Conservation (phyloP, 2,797 vertebrate species). For the Vipera latastei region DNA sequence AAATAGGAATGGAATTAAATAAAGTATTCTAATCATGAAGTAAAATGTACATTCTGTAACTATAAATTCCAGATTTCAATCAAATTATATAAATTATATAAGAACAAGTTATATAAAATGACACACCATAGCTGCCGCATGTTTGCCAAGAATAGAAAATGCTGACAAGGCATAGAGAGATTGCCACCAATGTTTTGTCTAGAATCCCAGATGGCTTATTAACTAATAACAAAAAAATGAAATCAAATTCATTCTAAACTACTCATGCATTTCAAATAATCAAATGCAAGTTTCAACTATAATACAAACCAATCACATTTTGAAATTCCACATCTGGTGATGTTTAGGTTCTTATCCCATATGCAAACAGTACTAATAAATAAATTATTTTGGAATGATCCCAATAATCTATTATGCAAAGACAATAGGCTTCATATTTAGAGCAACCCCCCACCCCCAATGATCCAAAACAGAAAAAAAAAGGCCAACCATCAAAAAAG, state of each 20-base stretch:
- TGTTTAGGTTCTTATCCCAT: slow-evolving; percentile 32
- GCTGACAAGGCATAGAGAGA: not conserved
- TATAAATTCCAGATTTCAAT: slow-evolving; percentile 4
- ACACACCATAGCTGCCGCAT: not conserved
- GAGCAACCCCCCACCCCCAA: not conserved
- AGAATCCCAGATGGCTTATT: slow-evolving; percentile 29
- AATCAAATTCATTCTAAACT: slow-evolving; percentile 37
- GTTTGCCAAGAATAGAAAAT: not conserved
- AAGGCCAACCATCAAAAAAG: not conserved
- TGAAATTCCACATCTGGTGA: slow-evolving; percentile 27
- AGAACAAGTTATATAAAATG: not conserved
- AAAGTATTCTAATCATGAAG: not conserved
- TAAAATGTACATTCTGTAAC: not conserved
- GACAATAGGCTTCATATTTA: slow-evolving; percentile 6
- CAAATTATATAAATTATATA: not conserved
- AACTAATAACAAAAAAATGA: slow-evolving; percentile 18
- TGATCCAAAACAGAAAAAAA: not conserved
- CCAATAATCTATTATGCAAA: slow-evolving; percentile 12
- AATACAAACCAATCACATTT: slow-evolving; percentile 11
- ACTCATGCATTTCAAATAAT: not conserved
- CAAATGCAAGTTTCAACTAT: slow-evolving; percentile 10
- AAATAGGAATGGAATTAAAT: not conserved
- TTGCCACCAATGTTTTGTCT: not conserved
- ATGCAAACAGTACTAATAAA: slow-evolving; percentile 24
- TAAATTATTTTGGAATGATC: not conserved